These are phyloP conservation scores for Subanguina moxae DNA, from an alignment of 1,140 invertebrate species.

Conservation along the genomic window DNA sequence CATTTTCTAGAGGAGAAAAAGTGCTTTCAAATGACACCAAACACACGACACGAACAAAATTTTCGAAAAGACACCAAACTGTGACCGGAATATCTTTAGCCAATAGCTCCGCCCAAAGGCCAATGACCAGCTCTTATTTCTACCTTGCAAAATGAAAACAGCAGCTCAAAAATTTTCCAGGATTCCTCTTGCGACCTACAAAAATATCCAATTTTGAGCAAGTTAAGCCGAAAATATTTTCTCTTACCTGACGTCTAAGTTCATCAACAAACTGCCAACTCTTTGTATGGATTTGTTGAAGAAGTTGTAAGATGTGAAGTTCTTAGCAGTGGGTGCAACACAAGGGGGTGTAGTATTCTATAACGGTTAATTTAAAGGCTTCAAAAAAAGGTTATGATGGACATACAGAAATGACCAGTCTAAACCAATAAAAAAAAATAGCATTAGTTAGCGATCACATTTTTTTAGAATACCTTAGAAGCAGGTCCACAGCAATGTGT, in stretches of 20 bases:
- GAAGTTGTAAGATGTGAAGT: slow-evolving; percentile 41
- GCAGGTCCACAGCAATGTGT: slow-evolving; percentile 47
- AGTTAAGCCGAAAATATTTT: slow-evolving; percentile 39
- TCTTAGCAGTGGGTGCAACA: slow-evolving; percentile 47
- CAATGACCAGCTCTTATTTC: slow-evolving; percentile 10
- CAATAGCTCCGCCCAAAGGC: too few relatives aligned
- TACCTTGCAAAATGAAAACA: slow-evolving; percentile 26
- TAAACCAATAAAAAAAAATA: too few relatives aligned
- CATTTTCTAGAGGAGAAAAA: too few relatives aligned
- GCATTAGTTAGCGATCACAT: too few relatives aligned
- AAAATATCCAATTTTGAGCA: background rate
- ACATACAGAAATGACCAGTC: background rate
- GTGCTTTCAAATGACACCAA: too few relatives aligned
- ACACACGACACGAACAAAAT: too few relatives aligned
- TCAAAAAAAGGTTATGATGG: too few relatives aligned
- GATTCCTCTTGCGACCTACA: background rate
- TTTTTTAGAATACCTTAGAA: slow-evolving; percentile 44
- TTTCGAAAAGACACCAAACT: too few relatives aligned
- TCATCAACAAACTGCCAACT: slow-evolving; percentile 32
- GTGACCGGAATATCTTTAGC: too few relatives aligned
- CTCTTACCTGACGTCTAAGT: slow-evolving; percentile 41
- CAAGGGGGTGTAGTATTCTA: slow-evolving; percentile 19
- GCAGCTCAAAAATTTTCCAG: slow-evolving; percentile 22
- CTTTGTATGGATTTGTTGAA: slow-evolving; percentile 44
- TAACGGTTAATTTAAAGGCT: too few relatives aligned